Conservation (phyloP, 2,113 vertebrate genomes). For the Carettochelys insculpta region DNA sequence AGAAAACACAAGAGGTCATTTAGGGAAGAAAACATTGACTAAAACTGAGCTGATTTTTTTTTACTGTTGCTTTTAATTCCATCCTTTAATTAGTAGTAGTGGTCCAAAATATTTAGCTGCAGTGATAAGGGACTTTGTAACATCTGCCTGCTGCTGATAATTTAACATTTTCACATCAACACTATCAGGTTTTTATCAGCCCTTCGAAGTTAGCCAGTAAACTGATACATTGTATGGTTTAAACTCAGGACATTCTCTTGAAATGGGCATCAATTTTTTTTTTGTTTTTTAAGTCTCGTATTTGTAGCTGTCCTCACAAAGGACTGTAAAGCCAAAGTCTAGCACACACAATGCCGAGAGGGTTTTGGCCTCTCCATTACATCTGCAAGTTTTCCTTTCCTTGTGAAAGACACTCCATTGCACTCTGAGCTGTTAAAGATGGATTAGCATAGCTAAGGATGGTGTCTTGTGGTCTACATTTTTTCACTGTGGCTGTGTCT, state of each 20-base stretch:
- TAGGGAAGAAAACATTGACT: background rate
- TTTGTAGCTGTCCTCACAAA: background rate
- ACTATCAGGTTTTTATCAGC: constrained; percentile 54
- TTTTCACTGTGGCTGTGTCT: too few species aligned
- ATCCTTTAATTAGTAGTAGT: constrained; percentile 54
- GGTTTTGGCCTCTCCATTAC: background rate
- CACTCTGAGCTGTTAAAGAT: background rate
- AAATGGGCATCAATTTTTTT: background rate
- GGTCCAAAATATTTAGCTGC: constrained; percentile 34
- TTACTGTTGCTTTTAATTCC: background rate
- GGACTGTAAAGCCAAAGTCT: background rate
- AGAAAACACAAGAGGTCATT: background rate
- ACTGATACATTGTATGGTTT: constrained; percentile 48
- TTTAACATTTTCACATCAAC: constrained; percentile 37
- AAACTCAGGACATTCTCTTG: constrained; percentile 31
- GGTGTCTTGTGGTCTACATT: too few species aligned
- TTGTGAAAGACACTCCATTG: background rate
- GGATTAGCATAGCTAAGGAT: background rate
- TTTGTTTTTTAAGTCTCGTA: background rate
- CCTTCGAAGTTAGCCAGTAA: constrained; percentile 68
- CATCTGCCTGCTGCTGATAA: constrained; percentile 43
- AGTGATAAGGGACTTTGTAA: constrained; percentile 24
- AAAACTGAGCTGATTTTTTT: background rate
- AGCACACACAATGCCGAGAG: background rate
- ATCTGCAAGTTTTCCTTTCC: background rate